These are phyloP conservation scores for Sitta carolinensis DNA, from an alignment of 2,797 vertebrate species.

Conservation along the genomic window DNA sequence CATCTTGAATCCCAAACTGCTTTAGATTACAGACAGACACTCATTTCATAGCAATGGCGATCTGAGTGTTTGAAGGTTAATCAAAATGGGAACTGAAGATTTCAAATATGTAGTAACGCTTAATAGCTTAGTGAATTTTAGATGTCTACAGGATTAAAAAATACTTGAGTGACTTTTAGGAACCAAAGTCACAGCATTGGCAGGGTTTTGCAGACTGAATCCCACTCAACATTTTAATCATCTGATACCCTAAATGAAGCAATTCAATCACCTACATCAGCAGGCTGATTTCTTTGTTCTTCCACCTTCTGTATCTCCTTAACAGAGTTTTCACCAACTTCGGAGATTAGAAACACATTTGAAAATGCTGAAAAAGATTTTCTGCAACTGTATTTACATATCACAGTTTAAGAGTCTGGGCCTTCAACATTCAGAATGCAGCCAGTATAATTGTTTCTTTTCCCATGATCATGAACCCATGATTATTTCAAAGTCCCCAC, in stretches of 20 bases:
- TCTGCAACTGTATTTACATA: not conserved
- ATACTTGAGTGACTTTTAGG: not conserved
- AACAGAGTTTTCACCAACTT: not conserved
- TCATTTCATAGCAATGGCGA: not conserved
- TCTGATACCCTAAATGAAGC: not conserved
- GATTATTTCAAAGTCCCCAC: not conserved
- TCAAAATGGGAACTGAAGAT: not conserved
- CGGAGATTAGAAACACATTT: not conserved
- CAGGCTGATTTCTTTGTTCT: not conserved
- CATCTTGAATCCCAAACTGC: not conserved
- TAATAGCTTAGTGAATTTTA: not conserved
- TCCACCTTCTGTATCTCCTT: not conserved
- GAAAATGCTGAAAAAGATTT: not conserved
- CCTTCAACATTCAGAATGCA: not conserved
- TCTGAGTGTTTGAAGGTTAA: not conserved
- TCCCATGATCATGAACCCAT: not conserved
- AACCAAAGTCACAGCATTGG: not conserved
- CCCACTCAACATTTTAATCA: not conserved
- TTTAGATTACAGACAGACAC: constrained; percentile 4
- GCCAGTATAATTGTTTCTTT: not conserved
- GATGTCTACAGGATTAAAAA: not conserved
- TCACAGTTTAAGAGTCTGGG: not conserved
- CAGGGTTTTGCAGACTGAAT: not conserved
- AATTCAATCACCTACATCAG: not conserved
- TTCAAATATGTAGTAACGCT: not conserved